phyloP scores from a whole-genome alignment of 2,888 invertebrate genomes.

The Tipula helvola region DNA sequence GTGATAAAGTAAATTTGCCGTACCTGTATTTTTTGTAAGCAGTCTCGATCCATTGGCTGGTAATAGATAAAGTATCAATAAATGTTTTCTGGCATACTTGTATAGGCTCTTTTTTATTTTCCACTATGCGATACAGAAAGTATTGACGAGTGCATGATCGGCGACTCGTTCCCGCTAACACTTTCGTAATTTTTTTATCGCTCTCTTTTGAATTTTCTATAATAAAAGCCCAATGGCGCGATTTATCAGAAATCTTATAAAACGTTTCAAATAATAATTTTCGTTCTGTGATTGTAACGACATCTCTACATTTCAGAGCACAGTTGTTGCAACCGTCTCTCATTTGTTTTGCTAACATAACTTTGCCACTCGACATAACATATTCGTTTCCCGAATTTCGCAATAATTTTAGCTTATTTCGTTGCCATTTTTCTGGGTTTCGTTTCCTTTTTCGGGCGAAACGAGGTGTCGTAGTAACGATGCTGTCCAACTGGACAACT shows the following conservation, averaged over 20 bases:
- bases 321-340: neutral
- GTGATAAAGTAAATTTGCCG: neutral
- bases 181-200: neutral
- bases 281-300: neutral
- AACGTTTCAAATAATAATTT: neutral
- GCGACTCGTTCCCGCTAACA: neutral
- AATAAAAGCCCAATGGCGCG: neutral
- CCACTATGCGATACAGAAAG: neutral
- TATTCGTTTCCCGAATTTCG: neutral
- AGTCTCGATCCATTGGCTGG: neutral
- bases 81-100: neutral
- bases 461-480: neutral
- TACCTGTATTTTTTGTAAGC: neutral
- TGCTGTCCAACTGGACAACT: neutral
- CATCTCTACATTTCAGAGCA: neutral
- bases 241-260: neutral
- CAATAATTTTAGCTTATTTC: neutral
- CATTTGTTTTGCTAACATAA: neutral
- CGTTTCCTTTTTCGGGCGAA: neutral
- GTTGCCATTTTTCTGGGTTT: neutral
- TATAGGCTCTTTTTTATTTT: too few relatives aligned
- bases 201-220: neutral
- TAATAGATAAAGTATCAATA: too few relatives aligned
- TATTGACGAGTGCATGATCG: neutral
- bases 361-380: neutral